A percentile compares a stretch with the other conserved stretches of the same genome.
These are phyloP conservation scores for Cnemophilus loriae DNA, from an alignment of 2,113 vertebrate species.

Conservation along the genomic window DNA sequence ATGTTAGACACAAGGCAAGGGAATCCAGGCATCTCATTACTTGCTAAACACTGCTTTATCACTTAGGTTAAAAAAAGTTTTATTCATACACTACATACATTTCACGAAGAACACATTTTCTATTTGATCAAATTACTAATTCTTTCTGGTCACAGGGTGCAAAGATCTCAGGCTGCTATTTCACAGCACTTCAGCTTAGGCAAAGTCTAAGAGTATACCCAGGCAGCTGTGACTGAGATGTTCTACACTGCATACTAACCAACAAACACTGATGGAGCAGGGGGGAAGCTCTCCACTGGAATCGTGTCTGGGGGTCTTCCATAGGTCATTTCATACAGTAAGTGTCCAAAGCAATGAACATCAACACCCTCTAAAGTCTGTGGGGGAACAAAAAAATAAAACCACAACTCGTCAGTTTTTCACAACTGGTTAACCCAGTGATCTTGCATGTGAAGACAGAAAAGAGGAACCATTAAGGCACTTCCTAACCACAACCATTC, in stretches of 20 bases:
- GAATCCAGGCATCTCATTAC: neutral
- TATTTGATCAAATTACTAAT: neutral
- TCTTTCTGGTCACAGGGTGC: neutral
- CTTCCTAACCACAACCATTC: neutral
- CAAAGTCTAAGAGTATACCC: neutral
- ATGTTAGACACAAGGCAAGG: neutral
- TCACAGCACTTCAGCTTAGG: neutral
- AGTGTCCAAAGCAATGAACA: slow-evolving; percentile 90
- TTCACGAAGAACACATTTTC: neutral
- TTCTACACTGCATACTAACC: slow-evolving; percentile 73
- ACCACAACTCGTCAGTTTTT: neutral
- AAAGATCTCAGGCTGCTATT: neutral
- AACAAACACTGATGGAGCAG: slow-evolving; percentile 78
- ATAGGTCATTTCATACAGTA: slow-evolving; percentile 95
- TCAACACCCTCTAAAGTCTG: slow-evolving; percentile 91
- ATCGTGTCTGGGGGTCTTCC: slow-evolving; percentile 85
- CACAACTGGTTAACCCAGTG: neutral
- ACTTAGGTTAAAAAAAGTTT: neutral
- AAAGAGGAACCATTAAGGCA: neutral
- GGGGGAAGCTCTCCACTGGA: slow-evolving; percentile 84
- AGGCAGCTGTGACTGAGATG: neutral
- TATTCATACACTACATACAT: neutral
- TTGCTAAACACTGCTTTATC: neutral
- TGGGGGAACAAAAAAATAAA: neutral
- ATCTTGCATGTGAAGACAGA: neutral